Conservation (phyloP, 2,888 invertebrate genomes). For the Eupithecia dodoneata region DNA sequence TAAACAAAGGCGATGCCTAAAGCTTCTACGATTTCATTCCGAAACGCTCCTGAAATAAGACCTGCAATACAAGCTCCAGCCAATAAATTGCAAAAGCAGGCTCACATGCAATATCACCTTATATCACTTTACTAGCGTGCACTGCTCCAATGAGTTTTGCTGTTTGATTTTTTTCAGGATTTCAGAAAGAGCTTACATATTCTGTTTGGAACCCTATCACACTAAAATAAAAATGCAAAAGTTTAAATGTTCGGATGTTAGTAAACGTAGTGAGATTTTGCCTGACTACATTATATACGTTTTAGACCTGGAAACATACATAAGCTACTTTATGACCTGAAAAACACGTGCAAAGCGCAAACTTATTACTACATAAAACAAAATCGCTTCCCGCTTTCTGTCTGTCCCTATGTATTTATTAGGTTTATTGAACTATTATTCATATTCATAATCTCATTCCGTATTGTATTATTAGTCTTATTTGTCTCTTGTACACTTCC, state of each 20-base stretch:
- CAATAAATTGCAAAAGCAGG: constrained; percentile 12
- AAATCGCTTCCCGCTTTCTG: too few species aligned
- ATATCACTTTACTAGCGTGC: background rate
- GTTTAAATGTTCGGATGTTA: background rate
- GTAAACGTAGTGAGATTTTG: too few species aligned
- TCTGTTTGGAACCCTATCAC: background rate
- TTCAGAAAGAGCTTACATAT: background rate
- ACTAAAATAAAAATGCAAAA: background rate
- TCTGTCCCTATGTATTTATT: too few species aligned
- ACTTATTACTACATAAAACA: too few species aligned
- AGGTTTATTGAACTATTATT: too few species aligned
- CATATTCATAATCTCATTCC: too few species aligned
- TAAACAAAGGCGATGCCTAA: background rate
- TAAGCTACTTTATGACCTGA: too few species aligned
- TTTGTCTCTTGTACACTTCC: too few species aligned
- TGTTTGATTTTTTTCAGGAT: background rate
- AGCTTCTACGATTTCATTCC: background rate
- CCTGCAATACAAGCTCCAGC: constrained; percentile 26
- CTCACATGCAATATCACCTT: background rate
- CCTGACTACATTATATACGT: too few species aligned
- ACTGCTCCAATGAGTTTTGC: background rate
- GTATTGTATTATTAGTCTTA: too few species aligned
- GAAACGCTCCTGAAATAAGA: constrained; percentile 6
- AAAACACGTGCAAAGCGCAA: too few species aligned
- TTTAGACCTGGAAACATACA: too few species aligned